Base-by-base conservation (phyloP, 2,113 vertebrate genomes). In the Bostrychus sinensis region DNA sequence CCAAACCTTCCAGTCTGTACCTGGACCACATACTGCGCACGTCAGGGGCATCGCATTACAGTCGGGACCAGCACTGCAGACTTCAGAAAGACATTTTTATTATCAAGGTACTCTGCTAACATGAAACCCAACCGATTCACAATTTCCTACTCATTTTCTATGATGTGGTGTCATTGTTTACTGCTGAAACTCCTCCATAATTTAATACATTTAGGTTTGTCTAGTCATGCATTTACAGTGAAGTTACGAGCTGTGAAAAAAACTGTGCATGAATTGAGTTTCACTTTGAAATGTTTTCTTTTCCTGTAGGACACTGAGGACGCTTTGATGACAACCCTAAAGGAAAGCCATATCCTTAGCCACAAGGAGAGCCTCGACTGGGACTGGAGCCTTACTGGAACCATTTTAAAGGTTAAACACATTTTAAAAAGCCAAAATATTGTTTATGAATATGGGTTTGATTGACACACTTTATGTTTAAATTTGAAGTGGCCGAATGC, bases 301-400 rank as follows among this genome's bases (percentile, higher is more conserved):
- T 30, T 51, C 20, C 48, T 28, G 7, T 72, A 96, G 94, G 94
- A 95, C 73, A 91, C 93, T 61, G 94, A 96, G 48, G 94, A 96
- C 76, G 92, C 94, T 43, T 88, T 96, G 60, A 74, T 92, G 83
- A 92, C 89, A 77, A 94, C 94, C 75, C 89, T 96, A 72, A 89
- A 91, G 68, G 94, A 95, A 60, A 94, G 94, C 68, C 93, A 95
- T 61, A 93, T 96, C 73, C 93, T 96, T 57, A 92, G 91, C 78
- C 94, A 96, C 85, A 95, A 95, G 72, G 93, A 94, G 48, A 94
- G 95, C 78, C 92, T 95, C 48, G 91, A 93, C 3, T 96, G 95
- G 95, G 94, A 95, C 65, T 96, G 94, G 95, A 92, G 94, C 86
- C 89, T 95, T 22, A 94, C 95, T 79, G 93, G 92, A 53, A 94